Evolutionary conservation across 2,113 vertebrate genomes (phyloP), one percentile per base, ranked within the genome.

Genomic region (Ciconia boyciana): DNA sequence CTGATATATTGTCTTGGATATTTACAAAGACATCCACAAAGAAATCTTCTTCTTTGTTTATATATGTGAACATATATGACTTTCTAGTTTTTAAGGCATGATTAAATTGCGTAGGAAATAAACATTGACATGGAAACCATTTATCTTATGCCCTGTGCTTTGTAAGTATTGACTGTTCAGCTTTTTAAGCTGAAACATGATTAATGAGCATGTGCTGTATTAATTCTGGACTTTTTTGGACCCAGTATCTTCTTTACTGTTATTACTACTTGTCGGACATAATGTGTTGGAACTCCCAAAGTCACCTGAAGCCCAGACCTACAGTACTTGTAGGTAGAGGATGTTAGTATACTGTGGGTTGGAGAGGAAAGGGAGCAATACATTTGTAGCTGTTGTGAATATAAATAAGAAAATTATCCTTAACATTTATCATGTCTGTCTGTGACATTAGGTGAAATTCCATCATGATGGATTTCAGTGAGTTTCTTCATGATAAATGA

Each of bases 121-220:
- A 49, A 49, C 3, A 6, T 52, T 52, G 13, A 36, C 31, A 16
- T 36, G 3, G 44, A 82, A 82, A 55, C 28, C 4, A 14, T 75
- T 87, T 87, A 8, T 64, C 5, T 70, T 49, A 16, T 9, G 13
- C 10, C 28, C 66, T 62, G 16, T 62, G 58, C 70, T 60, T 87
- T 65, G 7, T 26, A 43, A 64, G 8, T n/a, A 39, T 77, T 31
- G 41, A 31, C 20, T 77, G 13, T 51, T 82, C 5, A 61, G 24
- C 28, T 60, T 39, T 80, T 77, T 55, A n/a, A 61, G 14, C 19
- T 68, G 48, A 66, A 51, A 31, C 7, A 6, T 60, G 46, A 17
- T 60, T 55, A 41, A 51, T 29, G 17, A 71, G 32, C 28, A 66
- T 1, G 1, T 29, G 12, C 16, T 1, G 0, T 36, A 17, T 54